These are phyloP conservation scores for Strigamia crassipes DNA, from an alignment of 2,888 invertebrate genomes.

Conservation along the genomic window DNA sequence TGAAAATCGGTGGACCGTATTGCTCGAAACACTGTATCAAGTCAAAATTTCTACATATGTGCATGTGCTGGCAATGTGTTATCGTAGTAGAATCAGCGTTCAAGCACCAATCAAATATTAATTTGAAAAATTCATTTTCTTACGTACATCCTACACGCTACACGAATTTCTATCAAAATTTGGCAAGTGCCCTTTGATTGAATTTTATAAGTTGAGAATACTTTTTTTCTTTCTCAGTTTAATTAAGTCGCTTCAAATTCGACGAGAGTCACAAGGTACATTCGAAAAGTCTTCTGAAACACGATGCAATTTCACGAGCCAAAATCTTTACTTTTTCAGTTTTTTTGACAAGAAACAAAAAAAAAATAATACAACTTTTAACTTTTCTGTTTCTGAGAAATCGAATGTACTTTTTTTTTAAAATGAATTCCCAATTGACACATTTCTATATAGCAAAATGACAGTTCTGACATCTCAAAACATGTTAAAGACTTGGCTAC, in stretches of 20 bases:
- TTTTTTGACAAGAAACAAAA: not conserved
- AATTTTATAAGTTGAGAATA: constrained; percentile 13
- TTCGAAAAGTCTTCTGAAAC: not conserved
- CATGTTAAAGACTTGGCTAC: constrained; percentile 8
- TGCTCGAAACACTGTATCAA: constrained; percentile 35
- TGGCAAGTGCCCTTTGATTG: constrained; percentile 31
- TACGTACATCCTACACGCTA: not conserved
- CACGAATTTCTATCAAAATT: not conserved
- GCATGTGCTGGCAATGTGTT: constrained; percentile 42
- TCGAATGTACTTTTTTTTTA: constrained; percentile 3
- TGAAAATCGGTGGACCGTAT: constrained; percentile 40
- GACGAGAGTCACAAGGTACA: not conserved
- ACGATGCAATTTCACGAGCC: not conserved
- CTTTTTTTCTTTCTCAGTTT: not conserved
- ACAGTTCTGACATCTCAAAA: constrained; percentile 16
- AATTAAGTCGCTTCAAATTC: not conserved
- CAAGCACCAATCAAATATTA: constrained; percentile 39
- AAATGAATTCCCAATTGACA: not conserved
- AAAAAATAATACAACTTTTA: not conserved
- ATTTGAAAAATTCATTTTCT: constrained; percentile 25
- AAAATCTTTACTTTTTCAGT: not conserved
- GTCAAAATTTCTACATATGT: constrained; percentile 41
- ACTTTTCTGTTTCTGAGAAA: not conserved
- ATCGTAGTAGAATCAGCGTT: constrained; percentile 42
- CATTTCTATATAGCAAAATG: not conserved